Evolutionary conservation across 2,797 vertebrate species (phyloP).

Genomic region (Urocyon cinereoargenteus): DNA sequence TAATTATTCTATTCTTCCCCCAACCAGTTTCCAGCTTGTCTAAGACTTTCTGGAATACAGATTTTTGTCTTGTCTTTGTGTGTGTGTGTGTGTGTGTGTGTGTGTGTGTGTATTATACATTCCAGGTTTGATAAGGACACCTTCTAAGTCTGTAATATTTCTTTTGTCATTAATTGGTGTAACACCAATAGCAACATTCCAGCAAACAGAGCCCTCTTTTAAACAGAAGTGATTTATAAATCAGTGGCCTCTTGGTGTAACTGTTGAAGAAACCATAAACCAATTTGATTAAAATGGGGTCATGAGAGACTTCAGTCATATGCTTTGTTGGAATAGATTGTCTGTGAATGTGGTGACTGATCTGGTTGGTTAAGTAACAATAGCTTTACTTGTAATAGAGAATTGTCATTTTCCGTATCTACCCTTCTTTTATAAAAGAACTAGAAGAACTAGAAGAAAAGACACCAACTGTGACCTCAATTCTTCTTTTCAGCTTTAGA

Average conservation of each 20-base stretch:
- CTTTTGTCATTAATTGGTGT: slow-evolving; percentile 28
- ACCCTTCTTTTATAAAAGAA: slow-evolving; percentile 35
- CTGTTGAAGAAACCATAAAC: slow-evolving; percentile 38
- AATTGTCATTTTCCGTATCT: background rate
- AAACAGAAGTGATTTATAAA: background rate
- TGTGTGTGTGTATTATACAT: background rate
- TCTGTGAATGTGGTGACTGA: background rate
- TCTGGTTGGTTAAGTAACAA: background rate
- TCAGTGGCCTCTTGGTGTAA: background rate
- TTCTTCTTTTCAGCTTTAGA: slow-evolving; percentile 44
- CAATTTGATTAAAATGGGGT: slow-evolving; percentile 44
- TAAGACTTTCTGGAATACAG: background rate
- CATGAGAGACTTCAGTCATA: background rate
- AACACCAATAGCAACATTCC: background rate
- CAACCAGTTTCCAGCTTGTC: background rate
- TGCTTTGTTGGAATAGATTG: background rate
- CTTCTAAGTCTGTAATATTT: background rate
- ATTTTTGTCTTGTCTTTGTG: background rate
- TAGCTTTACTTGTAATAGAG: slow-evolving; percentile 40
- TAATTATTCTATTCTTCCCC: background rate
- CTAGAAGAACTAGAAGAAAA: slow-evolving; percentile 18
- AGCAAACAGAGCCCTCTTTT: background rate
- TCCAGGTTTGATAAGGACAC: background rate
- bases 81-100: background rate
- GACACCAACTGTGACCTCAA: background rate